Percentiles rank a stretch among this genome's conserved stretches.
Evolutionary conservation across 2,888 invertebrate genomes (phyloP).

Genomic region (Drosophila nigricruria): DNA sequence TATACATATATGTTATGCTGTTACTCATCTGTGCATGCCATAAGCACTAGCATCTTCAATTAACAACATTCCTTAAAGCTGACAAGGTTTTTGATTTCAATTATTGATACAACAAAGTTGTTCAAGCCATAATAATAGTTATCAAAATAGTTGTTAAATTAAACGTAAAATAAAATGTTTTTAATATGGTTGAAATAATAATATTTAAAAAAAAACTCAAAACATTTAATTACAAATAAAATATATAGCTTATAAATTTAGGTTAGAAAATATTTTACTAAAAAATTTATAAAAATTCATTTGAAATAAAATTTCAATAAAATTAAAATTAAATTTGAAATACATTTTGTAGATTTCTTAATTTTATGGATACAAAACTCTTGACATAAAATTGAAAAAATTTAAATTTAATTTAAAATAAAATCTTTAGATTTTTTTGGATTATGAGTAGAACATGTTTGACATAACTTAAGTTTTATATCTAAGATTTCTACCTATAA

Average conservation of each 20-base stretch:
- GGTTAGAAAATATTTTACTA: too few relatives aligned
- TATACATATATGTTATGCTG: not conserved
- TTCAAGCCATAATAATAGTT: not conserved
- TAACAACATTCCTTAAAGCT: constrained; percentile 46
- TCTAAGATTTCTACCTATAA: too few relatives aligned
- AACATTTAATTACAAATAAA: not conserved
- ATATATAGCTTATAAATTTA: not conserved
- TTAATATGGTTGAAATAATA: not conserved
- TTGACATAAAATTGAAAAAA: too few relatives aligned
- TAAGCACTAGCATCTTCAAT: constrained; percentile 21
- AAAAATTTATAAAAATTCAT: too few relatives aligned
- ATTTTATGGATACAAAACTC: too few relatives aligned
- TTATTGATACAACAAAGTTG: not conserved
- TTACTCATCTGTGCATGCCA: constrained; percentile 12
- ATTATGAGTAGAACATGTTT: too few relatives aligned
- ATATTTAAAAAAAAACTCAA: not conserved
- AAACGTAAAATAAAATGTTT: not conserved
- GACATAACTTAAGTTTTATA: too few relatives aligned
- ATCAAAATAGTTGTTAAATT: not conserved
- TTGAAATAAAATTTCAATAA: too few relatives aligned
- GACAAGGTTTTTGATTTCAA: constrained; percentile 9
- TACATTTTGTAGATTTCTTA: too few relatives aligned
- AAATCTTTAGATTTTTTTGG: too few relatives aligned
- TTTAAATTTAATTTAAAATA: too few relatives aligned
- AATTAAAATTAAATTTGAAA: too few relatives aligned